phyloP scores from a whole-genome alignment of 2,888 invertebrate species.

The Sisyra terminalis region DNA sequence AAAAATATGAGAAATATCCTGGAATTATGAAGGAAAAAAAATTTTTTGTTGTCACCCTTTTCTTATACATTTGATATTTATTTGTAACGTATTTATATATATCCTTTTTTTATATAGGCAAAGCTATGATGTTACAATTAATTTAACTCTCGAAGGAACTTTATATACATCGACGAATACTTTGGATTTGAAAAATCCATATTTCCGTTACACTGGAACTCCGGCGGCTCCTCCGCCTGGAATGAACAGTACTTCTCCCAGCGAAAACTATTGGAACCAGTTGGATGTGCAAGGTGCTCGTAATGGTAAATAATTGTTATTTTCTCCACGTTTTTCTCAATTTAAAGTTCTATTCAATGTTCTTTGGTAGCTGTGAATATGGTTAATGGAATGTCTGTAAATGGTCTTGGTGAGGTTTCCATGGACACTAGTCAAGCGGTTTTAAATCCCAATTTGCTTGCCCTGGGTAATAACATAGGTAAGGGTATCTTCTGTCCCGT shows the following conservation, averaged over 20 bases:
- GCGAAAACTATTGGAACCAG: slow-evolving; percentile 82
- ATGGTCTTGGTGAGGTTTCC: slow-evolving; percentile 54
- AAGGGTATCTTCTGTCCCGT: neutral
- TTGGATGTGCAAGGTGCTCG: slow-evolving; percentile 57
- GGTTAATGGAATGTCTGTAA: slow-evolving; percentile 60
- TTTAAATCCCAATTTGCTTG: slow-evolving; percentile 30
- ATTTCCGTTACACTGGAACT: slow-evolving; percentile 91
- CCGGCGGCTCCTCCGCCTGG: slow-evolving; percentile 88
- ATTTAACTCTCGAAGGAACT: slow-evolving; percentile 78
- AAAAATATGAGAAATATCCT: no score
- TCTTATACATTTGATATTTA: neutral
- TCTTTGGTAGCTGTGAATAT: slow-evolving; percentile 40
- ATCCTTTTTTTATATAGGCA: slow-evolving; percentile 39
- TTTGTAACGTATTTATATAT: neutral
- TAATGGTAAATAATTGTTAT: slow-evolving; percentile 19
- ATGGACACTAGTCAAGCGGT: slow-evolving; percentile 47
- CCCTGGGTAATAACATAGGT: slow-evolving; percentile 18
- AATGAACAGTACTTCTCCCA: slow-evolving; percentile 77
- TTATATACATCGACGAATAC: slow-evolving; percentile 75
- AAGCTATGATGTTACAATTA: slow-evolving; percentile 97
- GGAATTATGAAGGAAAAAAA: no score
- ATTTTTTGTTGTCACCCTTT: neutral
- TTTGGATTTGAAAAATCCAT: slow-evolving; percentile 94
- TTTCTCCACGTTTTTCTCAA: no score
- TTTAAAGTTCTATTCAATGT: no score